A percentile compares a stretch with the other conserved stretches of the same genome.
Evolutionary conservation across 1,140 invertebrate species (phyloP).

Genomic region (Drosophila mayri): DNA sequence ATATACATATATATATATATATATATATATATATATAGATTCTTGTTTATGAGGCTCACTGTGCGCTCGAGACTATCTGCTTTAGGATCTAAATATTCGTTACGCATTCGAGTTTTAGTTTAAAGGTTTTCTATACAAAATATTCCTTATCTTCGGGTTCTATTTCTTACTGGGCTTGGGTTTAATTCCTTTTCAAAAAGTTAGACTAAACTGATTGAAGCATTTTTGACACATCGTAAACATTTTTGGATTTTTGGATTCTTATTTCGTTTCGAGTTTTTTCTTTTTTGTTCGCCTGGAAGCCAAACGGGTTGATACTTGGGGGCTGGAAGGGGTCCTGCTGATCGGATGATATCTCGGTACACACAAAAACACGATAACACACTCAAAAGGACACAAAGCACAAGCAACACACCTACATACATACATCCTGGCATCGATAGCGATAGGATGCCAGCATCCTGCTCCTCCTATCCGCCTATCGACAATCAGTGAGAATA

Average conservation of each 20-base stretch:
- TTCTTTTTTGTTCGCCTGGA: slow-evolving; percentile 65
- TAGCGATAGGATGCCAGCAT: not conserved
- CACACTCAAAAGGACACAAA: slow-evolving; percentile 66
- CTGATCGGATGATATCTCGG: slow-evolving; percentile 38
- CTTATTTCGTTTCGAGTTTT: slow-evolving; percentile 11
- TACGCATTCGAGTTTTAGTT: slow-evolving; percentile 40
- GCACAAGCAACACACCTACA: slow-evolving; percentile 57
- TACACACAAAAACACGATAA: slow-evolving; percentile 50
- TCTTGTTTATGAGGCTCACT: slow-evolving; percentile 45
- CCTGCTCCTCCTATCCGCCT: not conserved
- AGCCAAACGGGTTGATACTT: slow-evolving; percentile 59
- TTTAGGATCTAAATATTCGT: slow-evolving; percentile 52
- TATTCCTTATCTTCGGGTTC: slow-evolving; percentile 55
- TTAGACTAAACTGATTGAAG: slow-evolving; percentile 77
- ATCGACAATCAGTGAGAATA: slow-evolving; percentile 61
- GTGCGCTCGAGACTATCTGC: slow-evolving; percentile 43
- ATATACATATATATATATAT: too few species aligned
- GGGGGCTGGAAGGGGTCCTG: slow-evolving; percentile 23
- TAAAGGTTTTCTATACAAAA: slow-evolving; percentile 79
- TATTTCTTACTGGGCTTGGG: slow-evolving; percentile 42
- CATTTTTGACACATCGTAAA: slow-evolving; percentile 82
- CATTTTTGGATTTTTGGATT: slow-evolving; percentile 49
- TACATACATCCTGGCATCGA: slow-evolving; percentile 27
- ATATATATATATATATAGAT: slow-evolving; percentile 55
- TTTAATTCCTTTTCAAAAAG: slow-evolving; percentile 60